Evolutionary conservation across 2,888 invertebrate genomes (phyloP).

Genomic region (Xanthorhoe designata): DNA sequence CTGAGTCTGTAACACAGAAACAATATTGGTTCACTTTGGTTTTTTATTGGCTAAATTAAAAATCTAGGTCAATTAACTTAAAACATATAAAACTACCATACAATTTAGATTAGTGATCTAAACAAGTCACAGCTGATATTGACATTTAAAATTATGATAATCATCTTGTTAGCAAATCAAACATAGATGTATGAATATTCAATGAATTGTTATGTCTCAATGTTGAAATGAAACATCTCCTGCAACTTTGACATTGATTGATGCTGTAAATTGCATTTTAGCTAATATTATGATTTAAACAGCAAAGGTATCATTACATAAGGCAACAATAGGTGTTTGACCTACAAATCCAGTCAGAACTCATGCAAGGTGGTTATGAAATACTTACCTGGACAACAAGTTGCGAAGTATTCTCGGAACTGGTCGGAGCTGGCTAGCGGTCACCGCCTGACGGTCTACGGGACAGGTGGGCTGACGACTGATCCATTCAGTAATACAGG

Average conservation of each 20-base stretch:
- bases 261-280: background rate
- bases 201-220: constrained; percentile 25
- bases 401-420: constrained; percentile 97
- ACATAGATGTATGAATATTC: constrained; percentile 31
- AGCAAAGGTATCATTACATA: constrained; percentile 44
- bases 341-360: constrained; percentile 49
- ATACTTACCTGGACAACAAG: constrained; percentile 93
- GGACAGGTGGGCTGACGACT: constrained; percentile 97
- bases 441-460: constrained; percentile 95
- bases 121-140: constrained; percentile 28
- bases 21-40: too few relatives aligned
- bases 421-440: constrained; percentile 94
- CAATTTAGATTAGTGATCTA: background rate
- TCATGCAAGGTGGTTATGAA: constrained; percentile 47
- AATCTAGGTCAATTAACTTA: background rate
- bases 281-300: background rate
- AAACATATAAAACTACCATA: background rate
- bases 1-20: constrained; percentile 87
- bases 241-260: constrained; percentile 5
- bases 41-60: background rate
- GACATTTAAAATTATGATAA: constrained; percentile 28
- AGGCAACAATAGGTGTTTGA: constrained; percentile 51
- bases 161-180: constrained; percentile 32
- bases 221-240: constrained; percentile 24
- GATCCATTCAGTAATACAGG: constrained; percentile 98